Evolutionary conservation across 2,888 invertebrate genomes (phyloP).

Genomic region (Apoderus coryli): DNA sequence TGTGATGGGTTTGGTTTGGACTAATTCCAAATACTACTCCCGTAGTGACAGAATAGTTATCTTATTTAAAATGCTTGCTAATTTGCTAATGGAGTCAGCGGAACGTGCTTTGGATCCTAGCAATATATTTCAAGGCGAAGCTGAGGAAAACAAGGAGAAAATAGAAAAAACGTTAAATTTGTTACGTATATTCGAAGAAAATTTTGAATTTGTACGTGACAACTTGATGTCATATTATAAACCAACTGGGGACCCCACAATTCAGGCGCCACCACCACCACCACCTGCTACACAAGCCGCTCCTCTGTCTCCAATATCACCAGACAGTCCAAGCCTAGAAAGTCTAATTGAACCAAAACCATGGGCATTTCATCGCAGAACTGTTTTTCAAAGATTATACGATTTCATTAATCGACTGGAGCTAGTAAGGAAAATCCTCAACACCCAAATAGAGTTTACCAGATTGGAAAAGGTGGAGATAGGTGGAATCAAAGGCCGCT

Average conservation of each 20-base stretch:
- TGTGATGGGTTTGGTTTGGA: constrained; percentile 72
- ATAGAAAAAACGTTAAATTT: constrained; percentile 23
- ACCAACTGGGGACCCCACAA: constrained; percentile 18
- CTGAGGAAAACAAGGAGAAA: constrained; percentile 28
- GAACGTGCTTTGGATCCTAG: constrained; percentile 59
- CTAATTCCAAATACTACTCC: constrained; percentile 44
- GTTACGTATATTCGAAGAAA: constrained; percentile 23
- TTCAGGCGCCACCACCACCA: too few species aligned
- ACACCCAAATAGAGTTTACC: constrained; percentile 63
- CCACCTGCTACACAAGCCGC: background rate
- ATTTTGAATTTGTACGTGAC: constrained; percentile 36
- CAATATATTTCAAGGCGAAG: constrained; percentile 74
- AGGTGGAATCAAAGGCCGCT: constrained; percentile 30
- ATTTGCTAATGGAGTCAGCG: constrained; percentile 64
- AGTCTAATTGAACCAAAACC: constrained; percentile 42
- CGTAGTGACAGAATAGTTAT: constrained; percentile 45
- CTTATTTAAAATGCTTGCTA: constrained; percentile 64
- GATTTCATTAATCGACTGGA: constrained; percentile 47
- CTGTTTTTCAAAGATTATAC: constrained; percentile 53
- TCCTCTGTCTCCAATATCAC: background rate
- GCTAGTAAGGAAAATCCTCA: constrained; percentile 54
- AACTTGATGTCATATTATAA: constrained; percentile 32
- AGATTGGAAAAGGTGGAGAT: constrained; percentile 64
- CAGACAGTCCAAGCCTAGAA: constrained; percentile 11
- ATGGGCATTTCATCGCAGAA: constrained; percentile 62